Conservation (phyloP, 2,797 vertebrate genomes). For the Characodon lateralis region DNA sequence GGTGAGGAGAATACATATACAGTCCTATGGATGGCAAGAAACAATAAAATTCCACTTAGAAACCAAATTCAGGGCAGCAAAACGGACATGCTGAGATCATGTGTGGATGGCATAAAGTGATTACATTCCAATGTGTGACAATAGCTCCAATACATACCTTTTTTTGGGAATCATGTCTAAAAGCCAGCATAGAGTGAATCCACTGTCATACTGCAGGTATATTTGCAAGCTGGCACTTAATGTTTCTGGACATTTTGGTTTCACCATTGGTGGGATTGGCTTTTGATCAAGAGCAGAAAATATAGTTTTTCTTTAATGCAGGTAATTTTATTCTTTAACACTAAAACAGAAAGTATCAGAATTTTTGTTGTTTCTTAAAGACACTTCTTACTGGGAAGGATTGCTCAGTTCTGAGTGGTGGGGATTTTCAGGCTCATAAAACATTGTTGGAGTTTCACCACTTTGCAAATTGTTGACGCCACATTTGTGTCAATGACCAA, state of each 20-base stretch:
- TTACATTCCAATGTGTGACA: slow-evolving; percentile 12
- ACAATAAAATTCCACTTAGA: slow-evolving; percentile 32
- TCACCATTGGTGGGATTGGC: not conserved
- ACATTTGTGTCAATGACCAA: not conserved
- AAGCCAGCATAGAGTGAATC: slow-evolving; percentile 10
- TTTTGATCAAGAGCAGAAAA: not conserved
- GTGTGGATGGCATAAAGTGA: slow-evolving; percentile 14
- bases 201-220: not conserved
- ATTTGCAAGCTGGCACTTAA: not conserved
- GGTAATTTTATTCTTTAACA: not conserved
- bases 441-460: not conserved
- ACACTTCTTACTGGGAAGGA: not conserved
- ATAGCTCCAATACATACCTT: slow-evolving; percentile 1
- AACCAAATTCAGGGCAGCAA: slow-evolving; percentile 7
- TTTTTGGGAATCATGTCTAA: slow-evolving; percentile 15
- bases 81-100: not conserved
- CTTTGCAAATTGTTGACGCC: not conserved
- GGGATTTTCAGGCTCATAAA: not conserved
- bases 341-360: slow-evolving; percentile 13
- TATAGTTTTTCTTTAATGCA: slow-evolving; percentile 39
- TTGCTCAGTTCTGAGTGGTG: not conserved
- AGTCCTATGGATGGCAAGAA: slow-evolving; percentile 25
- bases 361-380: not conserved
- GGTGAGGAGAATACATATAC: slow-evolving; percentile 48
- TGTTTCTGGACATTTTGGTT: not conserved